Evolutionary conservation across 2,797 vertebrate genomes (phyloP).

Genomic region (Acrossocheilus fasciatus): DNA sequence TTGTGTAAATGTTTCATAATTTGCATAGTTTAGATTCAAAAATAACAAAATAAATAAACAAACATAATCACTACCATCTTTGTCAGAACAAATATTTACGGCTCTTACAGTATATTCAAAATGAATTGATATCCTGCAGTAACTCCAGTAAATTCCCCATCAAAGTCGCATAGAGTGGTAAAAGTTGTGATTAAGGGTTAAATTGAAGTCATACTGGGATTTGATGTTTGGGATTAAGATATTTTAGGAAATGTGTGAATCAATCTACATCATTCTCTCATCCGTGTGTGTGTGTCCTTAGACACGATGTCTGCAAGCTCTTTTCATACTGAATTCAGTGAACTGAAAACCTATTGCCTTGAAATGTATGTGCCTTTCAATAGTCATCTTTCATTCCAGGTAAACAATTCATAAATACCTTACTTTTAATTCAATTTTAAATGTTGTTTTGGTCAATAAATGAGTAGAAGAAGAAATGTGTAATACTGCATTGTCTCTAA

Average conservation of each 20-base stretch:
- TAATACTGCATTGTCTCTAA: too few species aligned
- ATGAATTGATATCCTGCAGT: neutral
- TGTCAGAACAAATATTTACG: neutral
- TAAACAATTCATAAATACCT: neutral
- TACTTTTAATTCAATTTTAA: neutral
- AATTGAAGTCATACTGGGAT: neutral
- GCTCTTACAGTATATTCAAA: neutral
- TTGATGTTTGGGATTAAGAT: neutral
- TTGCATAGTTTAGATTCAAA: neutral
- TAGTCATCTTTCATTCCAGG: neutral
- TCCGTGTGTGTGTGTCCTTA: neutral
- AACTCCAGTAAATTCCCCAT: neutral
- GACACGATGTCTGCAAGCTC: neutral
- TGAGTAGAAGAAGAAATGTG: neutral
- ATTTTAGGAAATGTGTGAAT: conserved; percentile 1
- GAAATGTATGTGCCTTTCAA: neutral
- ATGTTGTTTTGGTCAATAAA: neutral
- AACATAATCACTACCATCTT: neutral
- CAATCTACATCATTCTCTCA: neutral
- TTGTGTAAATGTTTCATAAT: neutral
- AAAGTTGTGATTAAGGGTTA: neutral
- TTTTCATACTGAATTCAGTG: neutral
- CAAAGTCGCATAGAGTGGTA: neutral
- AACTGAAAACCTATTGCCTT: conserved; percentile 23
- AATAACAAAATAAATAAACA: neutral